Conservation (phyloP, 2,888 invertebrate genomes). For the Apomyelois bistriatella region DNA sequence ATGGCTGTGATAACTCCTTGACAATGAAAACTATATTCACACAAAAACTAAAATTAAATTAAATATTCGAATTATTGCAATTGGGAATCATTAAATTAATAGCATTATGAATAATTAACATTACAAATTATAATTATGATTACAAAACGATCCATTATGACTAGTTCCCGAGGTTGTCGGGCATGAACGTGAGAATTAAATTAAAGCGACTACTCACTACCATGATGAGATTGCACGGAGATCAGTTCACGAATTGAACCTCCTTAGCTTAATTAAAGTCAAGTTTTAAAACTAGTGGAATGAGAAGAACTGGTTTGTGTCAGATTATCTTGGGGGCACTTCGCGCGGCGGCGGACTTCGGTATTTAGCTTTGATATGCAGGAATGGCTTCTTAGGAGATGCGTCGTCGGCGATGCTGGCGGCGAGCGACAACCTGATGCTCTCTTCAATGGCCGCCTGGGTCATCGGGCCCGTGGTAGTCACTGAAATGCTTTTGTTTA, state of each 20-base stretch:
- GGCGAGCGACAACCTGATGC: slow-evolving; percentile 63
- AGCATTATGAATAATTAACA: slow-evolving; percentile 25
- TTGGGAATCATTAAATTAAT: slow-evolving; percentile 31
- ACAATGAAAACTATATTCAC: slow-evolving; percentile 27
- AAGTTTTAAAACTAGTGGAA: slow-evolving; percentile 59
- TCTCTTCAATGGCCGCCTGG: slow-evolving; percentile 73
- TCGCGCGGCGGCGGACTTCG: slow-evolving; percentile 83
- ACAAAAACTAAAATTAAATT: slow-evolving; percentile 28
- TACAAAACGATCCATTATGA: slow-evolving; percentile 43
- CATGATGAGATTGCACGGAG: slow-evolving; percentile 62
- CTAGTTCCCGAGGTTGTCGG: slow-evolving; percentile 58
- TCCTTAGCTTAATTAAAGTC: slow-evolving; percentile 28
- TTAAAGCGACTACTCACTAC: slow-evolving; percentile 37
- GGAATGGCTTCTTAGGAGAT: slow-evolving; percentile 75
- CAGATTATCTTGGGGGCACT: slow-evolving; percentile 78
- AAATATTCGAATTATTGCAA: slow-evolving; percentile 39
- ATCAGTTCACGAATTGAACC: slow-evolving; percentile 30
- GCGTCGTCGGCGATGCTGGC: slow-evolving; percentile 59
- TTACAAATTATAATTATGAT: slow-evolving; percentile 27
- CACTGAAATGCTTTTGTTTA: slow-evolving; percentile 49
- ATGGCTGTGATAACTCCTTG: slow-evolving; percentile 9
- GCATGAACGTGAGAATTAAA: slow-evolving; percentile 36
- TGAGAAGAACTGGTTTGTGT: slow-evolving; percentile 27
- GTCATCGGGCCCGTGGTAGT: slow-evolving; percentile 51
- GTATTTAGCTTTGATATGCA: slow-evolving; percentile 87